Conservation (phyloP, 2,113 vertebrate genomes). For the Ptilonorhynchus violaceus region DNA sequence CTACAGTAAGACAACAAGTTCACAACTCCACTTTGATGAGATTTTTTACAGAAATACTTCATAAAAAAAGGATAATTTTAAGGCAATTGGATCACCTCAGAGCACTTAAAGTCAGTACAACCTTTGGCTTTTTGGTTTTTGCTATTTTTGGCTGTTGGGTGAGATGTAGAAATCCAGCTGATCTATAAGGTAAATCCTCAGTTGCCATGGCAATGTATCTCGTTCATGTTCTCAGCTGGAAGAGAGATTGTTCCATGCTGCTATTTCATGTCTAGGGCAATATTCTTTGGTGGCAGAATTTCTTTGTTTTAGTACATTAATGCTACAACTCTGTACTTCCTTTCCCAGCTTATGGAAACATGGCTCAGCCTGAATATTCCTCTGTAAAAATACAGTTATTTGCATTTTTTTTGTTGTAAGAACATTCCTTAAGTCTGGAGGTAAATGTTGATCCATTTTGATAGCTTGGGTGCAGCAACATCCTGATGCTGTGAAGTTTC, state of each 20-base stretch:
- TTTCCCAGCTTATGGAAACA: conserved; percentile 13
- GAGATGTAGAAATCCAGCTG: conserved; percentile 13
- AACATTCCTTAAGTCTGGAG: conserved; percentile 57
- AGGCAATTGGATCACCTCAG: conserved; percentile 1
- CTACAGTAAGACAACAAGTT: not conserved
- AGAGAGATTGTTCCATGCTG: not conserved
- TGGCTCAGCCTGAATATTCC: conserved; percentile 39
- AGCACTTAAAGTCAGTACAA: not conserved
- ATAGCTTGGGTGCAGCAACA: conserved; percentile 51
- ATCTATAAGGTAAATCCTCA: conserved; percentile 17
- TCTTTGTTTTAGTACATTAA: conserved; percentile 6
- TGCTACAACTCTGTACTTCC: not conserved
- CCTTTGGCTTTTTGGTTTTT: not conserved
- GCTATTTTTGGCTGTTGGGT: not conserved
- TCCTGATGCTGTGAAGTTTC: not conserved
- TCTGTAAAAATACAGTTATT: conserved; percentile 19
- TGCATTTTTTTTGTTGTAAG: conserved; percentile 15
- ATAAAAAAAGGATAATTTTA: not conserved
- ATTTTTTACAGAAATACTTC: not conserved
- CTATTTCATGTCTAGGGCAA: not conserved
- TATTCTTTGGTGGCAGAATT: conserved; percentile 27
- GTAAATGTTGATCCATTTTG: conserved; percentile 54
- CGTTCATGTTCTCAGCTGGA: not conserved
- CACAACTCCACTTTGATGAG: not conserved
- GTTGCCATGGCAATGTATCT: conserved; percentile 15